phyloP scores from a whole-genome alignment of 1,140 invertebrate species.

The Caerostris darwini region DNA sequence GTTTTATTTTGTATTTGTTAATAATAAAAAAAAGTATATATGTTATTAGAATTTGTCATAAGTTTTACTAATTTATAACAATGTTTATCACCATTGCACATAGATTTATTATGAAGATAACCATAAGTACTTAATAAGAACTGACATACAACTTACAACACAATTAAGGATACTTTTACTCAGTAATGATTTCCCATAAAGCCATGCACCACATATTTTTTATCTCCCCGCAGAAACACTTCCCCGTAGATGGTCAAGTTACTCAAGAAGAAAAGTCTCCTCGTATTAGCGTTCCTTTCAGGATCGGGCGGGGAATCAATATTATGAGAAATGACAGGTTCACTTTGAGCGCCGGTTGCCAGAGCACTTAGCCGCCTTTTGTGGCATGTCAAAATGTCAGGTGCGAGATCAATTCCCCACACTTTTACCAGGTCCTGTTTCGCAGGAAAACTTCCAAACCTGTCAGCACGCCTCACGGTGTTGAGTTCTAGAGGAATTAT shows the following conservation, averaged over 20 bases:
- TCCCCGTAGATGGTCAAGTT: conserved; percentile 55
- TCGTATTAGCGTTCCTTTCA: conserved; percentile 63
- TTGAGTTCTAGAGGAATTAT: background rate
- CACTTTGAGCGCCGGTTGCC: conserved; percentile 64
- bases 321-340: conserved; percentile 75
- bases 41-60: too few species aligned
- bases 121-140: too few species aligned
- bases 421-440: conserved; percentile 5
- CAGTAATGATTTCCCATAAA: too few species aligned
- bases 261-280: conserved; percentile 48
- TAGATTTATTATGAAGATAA: too few species aligned
- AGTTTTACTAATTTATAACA: too few species aligned
- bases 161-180: too few species aligned
- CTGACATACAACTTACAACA: too few species aligned
- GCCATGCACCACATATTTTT: background rate
- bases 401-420: conserved; percentile 57
- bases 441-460: conserved; percentile 60
- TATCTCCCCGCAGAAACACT: background rate
- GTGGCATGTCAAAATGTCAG: conserved; percentile 72
- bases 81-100: too few species aligned
- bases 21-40: too few species aligned
- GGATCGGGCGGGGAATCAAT: conserved; percentile 62
- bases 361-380: conserved; percentile 66
- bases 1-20: too few species aligned
- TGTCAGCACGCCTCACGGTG: conserved; percentile 15